Conservation (phyloP, 2,113 vertebrate species). For the Aythya baeri region DNA sequence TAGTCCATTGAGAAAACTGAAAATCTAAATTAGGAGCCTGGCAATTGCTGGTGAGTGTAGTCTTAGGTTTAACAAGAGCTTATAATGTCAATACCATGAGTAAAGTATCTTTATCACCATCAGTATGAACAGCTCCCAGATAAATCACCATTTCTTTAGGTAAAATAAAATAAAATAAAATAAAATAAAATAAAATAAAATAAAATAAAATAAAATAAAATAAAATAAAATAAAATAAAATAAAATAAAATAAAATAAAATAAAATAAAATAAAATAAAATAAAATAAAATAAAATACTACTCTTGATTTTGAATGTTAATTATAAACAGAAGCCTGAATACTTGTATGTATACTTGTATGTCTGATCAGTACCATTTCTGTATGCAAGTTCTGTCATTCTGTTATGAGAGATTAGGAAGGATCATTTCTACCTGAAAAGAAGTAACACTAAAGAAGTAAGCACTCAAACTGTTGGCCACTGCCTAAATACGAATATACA, state of each 20-base stretch:
- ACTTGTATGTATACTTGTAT: neutral
- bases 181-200: neutral
- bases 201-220: neutral
- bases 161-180: neutral
- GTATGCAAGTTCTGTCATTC: neutral
- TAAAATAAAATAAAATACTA: neutral
- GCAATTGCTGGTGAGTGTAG: neutral
- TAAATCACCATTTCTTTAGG: neutral
- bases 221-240: no score
- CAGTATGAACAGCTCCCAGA: neutral
- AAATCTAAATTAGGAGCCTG: neutral
- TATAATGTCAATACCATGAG: neutral
- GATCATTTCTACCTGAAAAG: neutral
- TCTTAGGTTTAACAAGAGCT: neutral
- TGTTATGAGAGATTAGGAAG: neutral
- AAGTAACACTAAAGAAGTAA: neutral
- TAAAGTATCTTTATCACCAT: neutral
- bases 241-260: no score
- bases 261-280: neutral
- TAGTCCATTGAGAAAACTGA: neutral
- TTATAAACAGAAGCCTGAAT: neutral
- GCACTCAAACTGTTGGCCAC: accelerated
- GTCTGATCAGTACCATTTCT: neutral
- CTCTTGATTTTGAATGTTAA: neutral
- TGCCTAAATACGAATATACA: neutral